Base-by-base conservation (phyloP, 2,797 vertebrate genomes). In the Pelobates cultripes region DNA sequence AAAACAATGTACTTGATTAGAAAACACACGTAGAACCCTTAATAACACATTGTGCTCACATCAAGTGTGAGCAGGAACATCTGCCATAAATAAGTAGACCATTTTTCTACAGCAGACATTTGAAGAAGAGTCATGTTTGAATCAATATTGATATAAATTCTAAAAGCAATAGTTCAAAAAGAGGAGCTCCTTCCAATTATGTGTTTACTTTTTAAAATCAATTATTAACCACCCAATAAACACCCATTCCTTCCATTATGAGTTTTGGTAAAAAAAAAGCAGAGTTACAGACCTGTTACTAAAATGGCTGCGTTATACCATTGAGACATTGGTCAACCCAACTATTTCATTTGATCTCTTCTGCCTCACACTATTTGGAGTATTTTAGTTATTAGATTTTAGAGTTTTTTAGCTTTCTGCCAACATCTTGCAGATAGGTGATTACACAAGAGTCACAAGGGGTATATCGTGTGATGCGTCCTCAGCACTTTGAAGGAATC, bases 361-460 rank as follows among this genome's bases (percentile, higher is more conserved):
- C 12, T 3, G 9, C 10, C 28, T 44, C 15, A 44, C 73, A 66
- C n/a, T 10, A 15, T 40, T 76, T 47, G 17, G 43, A 47, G 6
- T 41, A 76, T 53, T 66, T 76, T 67, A 45, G 41, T 28, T 43
- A 51, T 47, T 60, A n/a, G 2, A 63, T 44, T 75, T 75, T 75
- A 75, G 13, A 4, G n/a, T 70, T 42, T 57, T 44, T 73, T 68
- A 86, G 77, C 61, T 45, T 80, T 77, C 74, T 73, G 63, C 45
- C 55, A 81, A 42, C 69, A 45, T 13, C 61, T 44, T 74, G 69
- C 41, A 40, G 7, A 47, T 43, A 80, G 77, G 55, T 45, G 47
- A 44, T 64, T 85, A 83, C 5, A 77, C 66, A 68, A 80, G 80
- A 83, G 80, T 71, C 86, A 86, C 86, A 85, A 73, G 70, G 78